Conservation (phyloP, 2,113 vertebrate genomes). For the Cochlearius cochlearius region DNA sequence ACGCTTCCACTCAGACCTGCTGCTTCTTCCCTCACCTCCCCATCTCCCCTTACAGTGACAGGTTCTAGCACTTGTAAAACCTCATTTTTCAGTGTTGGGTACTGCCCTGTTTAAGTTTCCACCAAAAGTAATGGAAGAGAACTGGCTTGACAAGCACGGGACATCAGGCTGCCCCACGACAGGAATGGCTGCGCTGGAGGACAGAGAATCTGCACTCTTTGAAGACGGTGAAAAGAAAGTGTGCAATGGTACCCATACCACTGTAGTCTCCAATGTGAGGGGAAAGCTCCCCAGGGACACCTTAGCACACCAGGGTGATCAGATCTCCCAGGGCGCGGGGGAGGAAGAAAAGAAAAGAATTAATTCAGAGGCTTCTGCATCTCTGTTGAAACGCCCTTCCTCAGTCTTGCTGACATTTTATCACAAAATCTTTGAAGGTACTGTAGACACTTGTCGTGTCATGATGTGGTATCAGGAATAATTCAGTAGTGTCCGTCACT, state of each 20-base stretch:
- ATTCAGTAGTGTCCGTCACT: fast-evolving
- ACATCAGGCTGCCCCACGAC: neutral
- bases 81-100: fast-evolving
- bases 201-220: neutral
- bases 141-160: too few species aligned
- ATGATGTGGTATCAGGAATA: fast-evolving
- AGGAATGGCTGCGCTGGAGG: fast-evolving
- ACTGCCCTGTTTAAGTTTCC: neutral
- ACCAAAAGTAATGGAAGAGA: neutral
- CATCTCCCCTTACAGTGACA: neutral
- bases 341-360: too few species aligned
- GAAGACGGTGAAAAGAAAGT: neutral
- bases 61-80: neutral
- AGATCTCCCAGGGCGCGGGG: fast-evolving
- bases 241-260: neutral
- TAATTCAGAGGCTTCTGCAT: neutral
- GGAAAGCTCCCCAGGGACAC: neutral
- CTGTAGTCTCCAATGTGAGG: neutral
- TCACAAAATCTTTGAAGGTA: neutral
- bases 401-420: neutral
- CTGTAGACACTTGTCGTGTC: neutral
- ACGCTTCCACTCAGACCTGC: neutral
- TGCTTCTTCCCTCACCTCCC: neutral
- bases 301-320: neutral
- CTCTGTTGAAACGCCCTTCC: neutral